A percentile compares a stretch with the other conserved stretches of the same genome.
Evolutionary conservation across 1,140 invertebrate species (phyloP).

Genomic region (Drosophila arawakana): DNA sequence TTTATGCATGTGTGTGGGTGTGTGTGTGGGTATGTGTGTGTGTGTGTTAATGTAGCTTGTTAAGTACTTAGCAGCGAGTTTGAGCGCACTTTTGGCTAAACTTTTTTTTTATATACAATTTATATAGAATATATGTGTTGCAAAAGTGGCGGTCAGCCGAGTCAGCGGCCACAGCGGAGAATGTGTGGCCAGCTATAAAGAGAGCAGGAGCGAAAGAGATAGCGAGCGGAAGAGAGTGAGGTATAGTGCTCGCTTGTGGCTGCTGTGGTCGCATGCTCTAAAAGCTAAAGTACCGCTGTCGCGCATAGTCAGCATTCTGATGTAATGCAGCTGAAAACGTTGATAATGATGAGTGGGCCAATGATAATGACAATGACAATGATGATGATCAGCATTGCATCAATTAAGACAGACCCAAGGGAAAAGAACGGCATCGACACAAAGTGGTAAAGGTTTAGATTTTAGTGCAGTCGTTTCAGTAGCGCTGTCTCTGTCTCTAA

Average conservation of each 20-base stretch:
- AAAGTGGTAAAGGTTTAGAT: constrained; percentile 37
- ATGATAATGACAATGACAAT: neutral
- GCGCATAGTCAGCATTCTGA: neutral
- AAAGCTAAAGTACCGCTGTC: constrained; percentile 63
- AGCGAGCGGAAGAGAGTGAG: neutral
- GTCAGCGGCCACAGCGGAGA: constrained; percentile 13
- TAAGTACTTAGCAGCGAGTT: constrained; percentile 40
- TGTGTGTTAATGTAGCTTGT: constrained; percentile 2
- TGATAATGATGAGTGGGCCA: too few species aligned
- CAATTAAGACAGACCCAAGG: constrained; percentile 37
- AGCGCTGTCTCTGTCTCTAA: too few species aligned
- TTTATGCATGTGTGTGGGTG: neutral
- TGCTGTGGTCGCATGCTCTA: constrained; percentile 66
- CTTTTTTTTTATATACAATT: constrained; percentile 24
- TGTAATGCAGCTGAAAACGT: too few species aligned
- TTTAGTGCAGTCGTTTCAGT: too few species aligned
- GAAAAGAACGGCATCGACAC: constrained; percentile 26
- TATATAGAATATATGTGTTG: constrained; percentile 13
- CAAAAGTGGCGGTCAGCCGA: constrained; percentile 43
- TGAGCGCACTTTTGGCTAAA: constrained; percentile 29
- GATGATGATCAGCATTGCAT: constrained; percentile 6
- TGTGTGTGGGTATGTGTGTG: neutral
- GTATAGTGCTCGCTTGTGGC: constrained; percentile 45
- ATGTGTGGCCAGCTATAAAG: neutral
- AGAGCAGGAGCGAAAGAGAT: neutral